These are phyloP conservation scores for Tylochromis polylepis DNA, from an alignment of 2,113 vertebrate genomes.

Conservation along the genomic window DNA sequence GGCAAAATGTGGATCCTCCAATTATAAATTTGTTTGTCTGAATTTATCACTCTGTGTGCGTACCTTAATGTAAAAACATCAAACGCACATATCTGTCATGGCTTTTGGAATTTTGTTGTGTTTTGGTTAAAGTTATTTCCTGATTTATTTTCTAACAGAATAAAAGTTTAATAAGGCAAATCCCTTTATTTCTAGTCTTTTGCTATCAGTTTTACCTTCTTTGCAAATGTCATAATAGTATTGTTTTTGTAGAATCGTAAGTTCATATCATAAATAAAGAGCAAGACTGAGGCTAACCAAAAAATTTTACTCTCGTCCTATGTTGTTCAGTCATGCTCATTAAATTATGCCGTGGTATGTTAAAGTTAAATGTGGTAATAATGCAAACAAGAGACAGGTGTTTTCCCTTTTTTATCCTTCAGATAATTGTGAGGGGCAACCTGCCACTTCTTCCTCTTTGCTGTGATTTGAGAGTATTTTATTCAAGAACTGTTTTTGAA, in stretches of 20 bases:
- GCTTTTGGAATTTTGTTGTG: neutral
- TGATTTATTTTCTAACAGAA: neutral
- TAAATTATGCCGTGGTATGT: neutral
- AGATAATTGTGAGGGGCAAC: neutral
- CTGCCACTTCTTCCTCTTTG: neutral
- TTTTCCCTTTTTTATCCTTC: neutral
- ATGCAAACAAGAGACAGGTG: fast-evolving
- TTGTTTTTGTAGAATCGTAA: neutral
- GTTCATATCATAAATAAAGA: neutral
- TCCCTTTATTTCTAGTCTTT: neutral
- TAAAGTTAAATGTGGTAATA: neutral
- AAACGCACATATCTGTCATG: neutral
- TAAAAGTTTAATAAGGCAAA: neutral
- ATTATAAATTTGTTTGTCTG: neutral
- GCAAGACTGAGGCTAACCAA: neutral
- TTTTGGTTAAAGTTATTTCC: neutral
- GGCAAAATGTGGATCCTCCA: neutral
- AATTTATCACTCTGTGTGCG: neutral
- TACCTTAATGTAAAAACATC: neutral
- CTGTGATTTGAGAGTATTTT: neutral
- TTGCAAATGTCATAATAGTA: neutral
- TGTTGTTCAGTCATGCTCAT: neutral
- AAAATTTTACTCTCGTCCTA: neutral
- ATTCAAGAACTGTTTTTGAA: neutral
- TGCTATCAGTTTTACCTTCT: neutral